A percentile compares a stretch with the other conserved stretches of the same genome.
Conservation (phyloP, 2,797 vertebrate species). For the Halcyon badia region DNA sequence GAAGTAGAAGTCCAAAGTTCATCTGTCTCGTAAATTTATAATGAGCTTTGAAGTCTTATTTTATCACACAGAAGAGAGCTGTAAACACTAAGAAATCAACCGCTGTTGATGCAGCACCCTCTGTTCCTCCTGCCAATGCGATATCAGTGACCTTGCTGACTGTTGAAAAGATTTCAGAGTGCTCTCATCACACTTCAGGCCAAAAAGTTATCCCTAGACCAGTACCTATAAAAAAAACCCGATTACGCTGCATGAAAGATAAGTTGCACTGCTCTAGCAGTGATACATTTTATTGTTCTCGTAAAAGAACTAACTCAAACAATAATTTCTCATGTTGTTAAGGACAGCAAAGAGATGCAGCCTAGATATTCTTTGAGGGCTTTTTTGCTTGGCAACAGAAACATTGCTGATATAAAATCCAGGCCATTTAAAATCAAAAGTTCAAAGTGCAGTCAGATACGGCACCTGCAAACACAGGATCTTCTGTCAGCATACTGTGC, state of each 20-base stretch:
- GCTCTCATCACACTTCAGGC: neutral
- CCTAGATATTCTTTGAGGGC: neutral
- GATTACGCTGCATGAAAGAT: neutral
- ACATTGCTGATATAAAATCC: neutral
- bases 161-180: neutral
- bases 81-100: neutral
- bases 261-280: neutral
- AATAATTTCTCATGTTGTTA: neutral
- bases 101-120: neutral
- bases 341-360: neutral
- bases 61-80: neutral
- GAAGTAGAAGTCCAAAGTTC: neutral
- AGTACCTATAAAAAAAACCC: neutral
- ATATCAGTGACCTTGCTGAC: neutral
- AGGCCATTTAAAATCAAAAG: neutral
- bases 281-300: neutral
- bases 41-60: neutral
- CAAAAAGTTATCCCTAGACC: neutral
- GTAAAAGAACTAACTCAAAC: neutral
- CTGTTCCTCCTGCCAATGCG: neutral
- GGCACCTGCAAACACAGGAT: neutral
- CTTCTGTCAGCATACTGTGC: neutral
- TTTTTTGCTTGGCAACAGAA: neutral
- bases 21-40: neutral
- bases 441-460: slow-evolving; percentile 45